A percentile compares a stretch with the other conserved stretches of the same genome.
phyloP scores from a whole-genome alignment of 1,140 invertebrate species.

The Drosophila neocordata region DNA sequence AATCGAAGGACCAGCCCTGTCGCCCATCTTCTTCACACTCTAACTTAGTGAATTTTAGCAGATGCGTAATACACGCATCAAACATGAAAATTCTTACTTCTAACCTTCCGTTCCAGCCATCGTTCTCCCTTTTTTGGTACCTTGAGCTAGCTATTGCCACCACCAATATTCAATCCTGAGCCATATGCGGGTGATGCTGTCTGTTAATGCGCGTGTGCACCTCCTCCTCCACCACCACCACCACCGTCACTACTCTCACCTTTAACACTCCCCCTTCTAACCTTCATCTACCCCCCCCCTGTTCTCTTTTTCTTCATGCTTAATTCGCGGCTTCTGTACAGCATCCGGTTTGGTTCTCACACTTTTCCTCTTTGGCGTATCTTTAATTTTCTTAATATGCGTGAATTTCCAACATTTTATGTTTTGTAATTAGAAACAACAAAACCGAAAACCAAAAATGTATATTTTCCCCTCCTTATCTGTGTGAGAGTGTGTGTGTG shows the following conservation, averaged over 20 bases:
- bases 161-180: slow-evolving; percentile 32
- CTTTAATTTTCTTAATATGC: slow-evolving; percentile 81
- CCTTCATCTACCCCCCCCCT: too few species aligned
- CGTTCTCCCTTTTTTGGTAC: slow-evolving; percentile 50
- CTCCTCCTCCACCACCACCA: slow-evolving; percentile 8
- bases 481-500: neutral
- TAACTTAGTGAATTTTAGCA: slow-evolving; percentile 59
- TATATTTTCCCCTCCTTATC: slow-evolving; percentile 7
- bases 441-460: slow-evolving; percentile 18
- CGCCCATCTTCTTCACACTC: slow-evolving; percentile 38
- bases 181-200: slow-evolving; percentile 61
- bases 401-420: slow-evolving; percentile 77
- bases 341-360: slow-evolving; percentile 73
- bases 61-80: slow-evolving; percentile 77
- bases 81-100: slow-evolving; percentile 63
- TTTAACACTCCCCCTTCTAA: neutral
- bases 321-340: slow-evolving; percentile 42
- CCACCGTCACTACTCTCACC: slow-evolving; percentile 3
- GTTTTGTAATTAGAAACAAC: slow-evolving; percentile 75
- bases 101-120: slow-evolving; percentile 15
- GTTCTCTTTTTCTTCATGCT: slow-evolving; percentile 1
- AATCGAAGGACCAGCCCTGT: slow-evolving; percentile 67
- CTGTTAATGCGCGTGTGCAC: slow-evolving; percentile 35
- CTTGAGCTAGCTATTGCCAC: slow-evolving; percentile 62
- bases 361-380: slow-evolving; percentile 55